These are phyloP conservation scores for Helogale parvula DNA, from an alignment of 2,113 vertebrate species.

Conservation along the genomic window DNA sequence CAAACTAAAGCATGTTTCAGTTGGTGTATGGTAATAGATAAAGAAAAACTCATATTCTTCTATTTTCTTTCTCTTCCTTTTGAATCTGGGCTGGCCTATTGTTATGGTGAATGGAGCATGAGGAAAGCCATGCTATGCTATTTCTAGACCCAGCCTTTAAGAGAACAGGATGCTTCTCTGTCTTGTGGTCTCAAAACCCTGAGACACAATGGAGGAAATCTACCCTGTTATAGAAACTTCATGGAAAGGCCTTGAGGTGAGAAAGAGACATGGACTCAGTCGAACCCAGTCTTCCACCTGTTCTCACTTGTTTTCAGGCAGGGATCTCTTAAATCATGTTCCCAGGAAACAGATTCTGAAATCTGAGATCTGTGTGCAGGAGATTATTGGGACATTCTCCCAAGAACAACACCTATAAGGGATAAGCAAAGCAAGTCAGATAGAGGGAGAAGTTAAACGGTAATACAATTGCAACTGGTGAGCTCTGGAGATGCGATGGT, in stretches of 20 bases:
- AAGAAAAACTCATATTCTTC: not conserved
- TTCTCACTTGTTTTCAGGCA: not conserved
- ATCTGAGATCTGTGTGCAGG: not conserved
- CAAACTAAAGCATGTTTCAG: not conserved
- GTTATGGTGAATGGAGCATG: not conserved
- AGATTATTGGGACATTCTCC: not conserved
- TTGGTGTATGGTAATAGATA: not conserved
- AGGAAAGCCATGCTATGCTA: not conserved
- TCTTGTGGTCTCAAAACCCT: not conserved
- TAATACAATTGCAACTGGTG: not conserved
- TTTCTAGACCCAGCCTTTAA: not conserved
- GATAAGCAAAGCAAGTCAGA: not conserved
- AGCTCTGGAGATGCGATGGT: not conserved
- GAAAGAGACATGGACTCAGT: not conserved
- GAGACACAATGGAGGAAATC: not conserved
- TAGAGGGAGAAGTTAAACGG: not conserved
- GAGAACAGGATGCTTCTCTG: not conserved
- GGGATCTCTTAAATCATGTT: not conserved
- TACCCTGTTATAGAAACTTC: not conserved
- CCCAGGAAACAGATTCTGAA: not conserved
- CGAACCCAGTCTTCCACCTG: not conserved
- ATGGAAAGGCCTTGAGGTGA: not conserved
- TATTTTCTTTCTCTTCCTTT: not conserved
- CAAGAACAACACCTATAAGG: not conserved
- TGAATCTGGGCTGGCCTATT: not conserved